Base-by-base conservation (phyloP, 2,113 vertebrate species). In the Poeciliopsis turrubarensis region DNA sequence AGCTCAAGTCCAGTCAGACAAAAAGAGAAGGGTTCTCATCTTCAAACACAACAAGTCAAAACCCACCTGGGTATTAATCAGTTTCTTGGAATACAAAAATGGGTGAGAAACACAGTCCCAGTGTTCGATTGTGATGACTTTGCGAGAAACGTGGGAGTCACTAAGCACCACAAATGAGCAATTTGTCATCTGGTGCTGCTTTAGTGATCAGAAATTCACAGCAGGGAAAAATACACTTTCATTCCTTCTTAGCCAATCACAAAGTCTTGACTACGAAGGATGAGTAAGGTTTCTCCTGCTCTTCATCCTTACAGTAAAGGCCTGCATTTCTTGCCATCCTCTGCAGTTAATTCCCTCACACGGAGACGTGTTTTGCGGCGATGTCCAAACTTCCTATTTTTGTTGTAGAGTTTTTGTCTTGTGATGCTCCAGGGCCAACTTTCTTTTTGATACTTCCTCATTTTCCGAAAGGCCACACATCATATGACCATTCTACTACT, bases 391-490 rank as follows among this genome's bases (percentile, higher is more conserved):
- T 93, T 93, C 85, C 85, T 78, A 61, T 85, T 89, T 78, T 69
- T 67, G 26, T 14, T 68, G 26, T 14, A 65, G 77, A 19, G 44
- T 39, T 69, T 31, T 29, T 17, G 71, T 89, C 86, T 87, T 79
- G 78, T 92, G 88, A 85, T 80, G 61, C 54, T 47, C 65, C 39
- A 67, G 30, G 19, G 47, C 69, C 3, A 32, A 85, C 89, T 91
- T 91, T 93, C 89, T 81, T 41, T 73, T 70, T 73, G 69, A 27
- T 19, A 85, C 86, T 93, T 93, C 92, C 65, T 34, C 72, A 30
- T 90, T 91, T 79, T 82, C 19, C 29, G 17, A 1, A 68, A 70
- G 72, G 70, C n/a, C 80, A 74, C 65, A 77, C 7, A 75, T 86
- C 87, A 82, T 57, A 76, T 84, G 89, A 83, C 60, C 27, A 0